These are phyloP conservation scores for Ferdinandea cuprea DNA, from an alignment of 2,888 invertebrate species.

Conservation along the genomic window DNA sequence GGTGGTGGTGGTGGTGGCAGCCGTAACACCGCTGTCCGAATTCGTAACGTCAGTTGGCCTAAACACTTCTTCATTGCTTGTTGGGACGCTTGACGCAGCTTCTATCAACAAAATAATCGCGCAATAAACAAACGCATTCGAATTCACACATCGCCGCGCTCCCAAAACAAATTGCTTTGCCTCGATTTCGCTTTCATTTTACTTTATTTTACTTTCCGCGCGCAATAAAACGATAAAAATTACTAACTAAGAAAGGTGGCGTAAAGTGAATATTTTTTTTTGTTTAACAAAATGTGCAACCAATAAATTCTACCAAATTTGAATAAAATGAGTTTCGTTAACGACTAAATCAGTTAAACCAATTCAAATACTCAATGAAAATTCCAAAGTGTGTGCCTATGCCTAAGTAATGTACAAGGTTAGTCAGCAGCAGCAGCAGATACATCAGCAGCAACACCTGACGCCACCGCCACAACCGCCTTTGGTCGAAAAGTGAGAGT, in stretches of 20 bases:
- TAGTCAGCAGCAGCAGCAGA: slow-evolving; percentile 52
- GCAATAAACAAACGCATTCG: slow-evolving; percentile 43
- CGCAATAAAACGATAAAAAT: slow-evolving; percentile 16
- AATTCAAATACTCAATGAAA: slow-evolving; percentile 32
- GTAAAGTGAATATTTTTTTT: slow-evolving; percentile 18
- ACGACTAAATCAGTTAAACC: slow-evolving; percentile 27
- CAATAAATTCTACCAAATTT: slow-evolving; percentile 62
- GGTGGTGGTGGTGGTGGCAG: slow-evolving; percentile 27
- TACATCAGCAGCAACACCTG: slow-evolving; percentile 44
- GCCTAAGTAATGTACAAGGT: slow-evolving; percentile 65
- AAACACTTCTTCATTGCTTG: slow-evolving; percentile 67
- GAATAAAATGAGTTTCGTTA: slow-evolving; percentile 56
- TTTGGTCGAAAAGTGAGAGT: slow-evolving; percentile 71
- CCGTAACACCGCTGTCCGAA: slow-evolving; percentile 57
- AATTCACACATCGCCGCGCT: slow-evolving; percentile 51
- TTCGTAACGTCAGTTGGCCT: slow-evolving; percentile 67
- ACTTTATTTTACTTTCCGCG: slow-evolving; percentile 39
- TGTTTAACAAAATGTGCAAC: slow-evolving; percentile 24
- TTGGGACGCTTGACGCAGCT: slow-evolving; percentile 34
- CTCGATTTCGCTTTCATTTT: slow-evolving; percentile 67
- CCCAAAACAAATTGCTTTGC: slow-evolving; percentile 23
- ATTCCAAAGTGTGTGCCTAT: slow-evolving; percentile 64
- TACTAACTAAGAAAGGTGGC: slow-evolving; percentile 33
- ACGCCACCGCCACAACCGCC: slow-evolving; percentile 43
- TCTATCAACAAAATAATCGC: slow-evolving; percentile 36